Conservation (phyloP, 2,113 vertebrate genomes). For the Cinclus cinclus region DNA sequence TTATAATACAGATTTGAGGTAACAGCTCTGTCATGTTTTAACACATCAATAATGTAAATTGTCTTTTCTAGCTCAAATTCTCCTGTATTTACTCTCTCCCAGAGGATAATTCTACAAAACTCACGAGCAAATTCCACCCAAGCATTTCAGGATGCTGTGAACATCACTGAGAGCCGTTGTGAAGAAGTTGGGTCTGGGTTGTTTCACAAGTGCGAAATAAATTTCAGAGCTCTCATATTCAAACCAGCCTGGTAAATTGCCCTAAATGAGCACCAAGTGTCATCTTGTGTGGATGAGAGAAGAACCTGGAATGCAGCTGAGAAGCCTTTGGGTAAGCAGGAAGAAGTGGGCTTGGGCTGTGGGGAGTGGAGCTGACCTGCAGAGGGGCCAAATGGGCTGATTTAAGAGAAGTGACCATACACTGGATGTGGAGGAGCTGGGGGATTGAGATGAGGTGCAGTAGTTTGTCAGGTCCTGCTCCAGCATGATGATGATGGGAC, state of each 20-base stretch:
- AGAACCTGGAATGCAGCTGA: neutral
- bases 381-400: neutral
- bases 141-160: neutral
- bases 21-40: neutral
- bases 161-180: neutral
- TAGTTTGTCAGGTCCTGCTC: neutral
- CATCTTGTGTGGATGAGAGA: neutral
- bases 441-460: neutral
- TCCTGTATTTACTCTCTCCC: neutral
- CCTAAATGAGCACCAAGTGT: neutral
- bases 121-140: neutral
- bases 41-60: neutral
- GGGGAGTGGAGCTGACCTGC: neutral
- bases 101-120: neutral
- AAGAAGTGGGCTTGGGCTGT: neutral
- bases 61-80: neutral
- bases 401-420: neutral
- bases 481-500: neutral
- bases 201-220: neutral
- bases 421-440: neutral
- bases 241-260: neutral
- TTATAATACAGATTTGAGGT: neutral
- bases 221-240: neutral
- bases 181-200: neutral
- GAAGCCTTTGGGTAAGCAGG: neutral